Percentiles rank a stretch among this genome's conserved stretches.
Evolutionary conservation across 1,140 invertebrate species (phyloP).

Genomic region (Drosophila elegans): DNA sequence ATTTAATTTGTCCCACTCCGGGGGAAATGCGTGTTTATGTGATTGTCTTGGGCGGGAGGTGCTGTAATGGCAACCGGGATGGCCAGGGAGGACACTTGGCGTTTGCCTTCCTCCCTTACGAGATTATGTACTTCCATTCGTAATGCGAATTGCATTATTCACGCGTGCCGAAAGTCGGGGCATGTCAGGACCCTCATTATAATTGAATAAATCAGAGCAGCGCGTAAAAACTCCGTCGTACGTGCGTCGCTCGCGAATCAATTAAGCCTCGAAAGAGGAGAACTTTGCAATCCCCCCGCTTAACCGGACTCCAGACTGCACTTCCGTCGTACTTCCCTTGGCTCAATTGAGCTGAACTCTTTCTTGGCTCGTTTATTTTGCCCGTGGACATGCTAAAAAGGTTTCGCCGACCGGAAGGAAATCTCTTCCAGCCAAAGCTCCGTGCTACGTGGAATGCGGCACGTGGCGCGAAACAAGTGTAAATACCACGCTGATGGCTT

Average conservation of each 20-base stretch:
- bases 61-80: slow-evolving; percentile 12
- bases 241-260: slow-evolving; percentile 67
- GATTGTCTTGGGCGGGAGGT: slow-evolving; percentile 44
- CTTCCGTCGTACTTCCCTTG: background rate
- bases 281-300: slow-evolving; percentile 54
- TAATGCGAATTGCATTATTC: slow-evolving; percentile 49
- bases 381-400: slow-evolving; percentile 56
- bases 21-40: slow-evolving; percentile 73
- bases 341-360: slow-evolving; percentile 17
- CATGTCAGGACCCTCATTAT: slow-evolving; percentile 30
- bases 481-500: slow-evolving; percentile 77
- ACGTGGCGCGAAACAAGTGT: slow-evolving; percentile 65
- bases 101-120: slow-evolving; percentile 5
- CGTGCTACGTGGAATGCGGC: slow-evolving; percentile 53
- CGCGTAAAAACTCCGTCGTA: slow-evolving; percentile 25
- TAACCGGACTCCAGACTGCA: slow-evolving; percentile 41
- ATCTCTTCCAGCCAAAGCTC: slow-evolving; percentile 19
- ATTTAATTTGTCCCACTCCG: slow-evolving; percentile 75
- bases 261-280: slow-evolving; percentile 50
- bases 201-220: slow-evolving; percentile 57
- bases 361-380: slow-evolving; percentile 53
- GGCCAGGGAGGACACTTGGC: slow-evolving; percentile 2
- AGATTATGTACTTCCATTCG: slow-evolving; percentile 44
- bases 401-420: slow-evolving; percentile 61
- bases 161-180: slow-evolving; percentile 41